Base-by-base conservation (phyloP, 2,888 invertebrate genomes). In the Meghimatium bilineatum region DNA sequence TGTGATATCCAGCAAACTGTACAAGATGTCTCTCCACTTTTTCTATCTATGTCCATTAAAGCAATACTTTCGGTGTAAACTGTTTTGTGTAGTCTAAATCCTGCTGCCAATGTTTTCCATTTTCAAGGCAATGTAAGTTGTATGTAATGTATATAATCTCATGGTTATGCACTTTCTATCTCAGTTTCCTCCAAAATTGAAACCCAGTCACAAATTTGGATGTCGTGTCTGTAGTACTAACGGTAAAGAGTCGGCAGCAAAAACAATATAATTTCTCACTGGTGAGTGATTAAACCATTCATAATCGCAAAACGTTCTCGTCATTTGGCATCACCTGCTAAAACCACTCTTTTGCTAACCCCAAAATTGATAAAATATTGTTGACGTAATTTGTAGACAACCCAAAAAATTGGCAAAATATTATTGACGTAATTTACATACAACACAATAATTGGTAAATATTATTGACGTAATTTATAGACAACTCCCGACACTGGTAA, bases 121-220 rank as follows among this genome's bases (percentile, higher is more conserved):
- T 74, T 74, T 74, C 72, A 29, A 74, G 29, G 72, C 44, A 38
- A 29, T 1, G 12, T 44, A 74, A 29, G 29, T 74, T 23, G 3
- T 74, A 20, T 74, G n/a, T 3, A 23, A 74, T 29, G n/a, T n/a
- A n/a, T n/a, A n/a, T n/a, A n/a, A 38, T 44, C n/a, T 74, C 72
- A 49, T 74, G 72, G 8, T 74, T 74, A 49, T 23, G 14, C 26
- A 74, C 26, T 74, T 74, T 74, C 23, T 26, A 44, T 10, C 44
- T 74, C 29, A 74, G 20, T 44, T 74, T 74, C 44, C 72, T 44
- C 49, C 72, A 44, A 6, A 10, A 2, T 6, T 74, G 44, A 44
- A 74, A 74, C 49, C 72, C 44, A 74, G 12, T 74, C 26, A 74
- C 44, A 74, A 74, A 49, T 44, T 74, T 74, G 2, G 26, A 44